A percentile compares a stretch with the other conserved stretches of the same genome.
phyloP scores from a whole-genome alignment of 2,113 vertebrate genomes.

The Pseudonaja textilis region DNA sequence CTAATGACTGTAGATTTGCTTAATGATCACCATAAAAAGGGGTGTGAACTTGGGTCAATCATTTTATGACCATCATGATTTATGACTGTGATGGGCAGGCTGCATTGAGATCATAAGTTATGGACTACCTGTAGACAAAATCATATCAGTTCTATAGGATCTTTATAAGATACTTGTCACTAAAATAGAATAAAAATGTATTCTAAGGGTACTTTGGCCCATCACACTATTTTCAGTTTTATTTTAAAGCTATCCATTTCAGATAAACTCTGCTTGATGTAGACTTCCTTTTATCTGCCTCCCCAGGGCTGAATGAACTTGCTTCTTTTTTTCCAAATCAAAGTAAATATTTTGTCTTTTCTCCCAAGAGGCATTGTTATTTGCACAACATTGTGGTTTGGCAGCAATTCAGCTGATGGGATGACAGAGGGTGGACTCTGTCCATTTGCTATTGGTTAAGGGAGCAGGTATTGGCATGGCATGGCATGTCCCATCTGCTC shows the following conservation, averaged over 20 bases:
- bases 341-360: background rate
- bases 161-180: background rate
- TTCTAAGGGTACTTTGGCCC: background rate
- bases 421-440: background rate
- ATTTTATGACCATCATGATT: background rate
- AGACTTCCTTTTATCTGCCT: background rate
- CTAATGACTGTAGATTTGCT: background rate
- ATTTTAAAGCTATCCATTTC: background rate
- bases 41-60: background rate
- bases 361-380: background rate
- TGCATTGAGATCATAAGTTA: background rate
- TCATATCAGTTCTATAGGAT: background rate
- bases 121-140: background rate
- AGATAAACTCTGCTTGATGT: background rate
- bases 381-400: background rate
- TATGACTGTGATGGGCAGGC: background rate
- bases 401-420: background rate
- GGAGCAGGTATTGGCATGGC: background rate
- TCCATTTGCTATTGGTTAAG: background rate
- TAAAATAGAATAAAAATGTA: background rate
- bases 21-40: background rate
- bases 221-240: background rate
- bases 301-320: background rate
- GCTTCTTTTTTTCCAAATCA: background rate
- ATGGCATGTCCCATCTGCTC: background rate